Percentiles rank a stretch among this genome's conserved stretches.
Evolutionary conservation across 2,113 vertebrate genomes (phyloP).

Genomic region (Centropus unirufus): DNA sequence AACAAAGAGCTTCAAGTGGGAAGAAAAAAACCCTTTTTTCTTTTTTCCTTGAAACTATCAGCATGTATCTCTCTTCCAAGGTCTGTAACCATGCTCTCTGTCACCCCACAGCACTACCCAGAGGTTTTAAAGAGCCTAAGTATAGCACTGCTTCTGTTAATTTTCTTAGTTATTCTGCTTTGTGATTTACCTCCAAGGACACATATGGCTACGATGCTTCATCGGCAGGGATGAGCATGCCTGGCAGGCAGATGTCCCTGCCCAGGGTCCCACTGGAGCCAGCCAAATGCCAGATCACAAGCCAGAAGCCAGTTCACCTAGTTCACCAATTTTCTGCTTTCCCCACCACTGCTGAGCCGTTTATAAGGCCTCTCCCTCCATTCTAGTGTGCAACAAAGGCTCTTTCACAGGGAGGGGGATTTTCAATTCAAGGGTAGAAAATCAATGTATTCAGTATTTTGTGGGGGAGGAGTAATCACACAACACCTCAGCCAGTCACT

Average conservation of each 20-base stretch:
- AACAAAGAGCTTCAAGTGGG: background rate
- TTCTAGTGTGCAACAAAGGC: slow-evolving; percentile 10
- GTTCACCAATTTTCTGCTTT: background rate
- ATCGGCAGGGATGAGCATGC: background rate
- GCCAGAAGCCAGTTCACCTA: background rate
- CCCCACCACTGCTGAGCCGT: background rate
- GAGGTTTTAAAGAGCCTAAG: background rate
- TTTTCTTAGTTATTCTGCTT: background rate
- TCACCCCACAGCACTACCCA: background rate
- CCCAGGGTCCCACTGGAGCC: accelerated
- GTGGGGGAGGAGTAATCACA: background rate
- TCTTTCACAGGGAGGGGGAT: slow-evolving; percentile 20
- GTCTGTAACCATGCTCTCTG: background rate
- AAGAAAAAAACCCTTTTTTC: background rate
- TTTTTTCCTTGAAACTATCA: background rate
- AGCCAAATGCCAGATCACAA: background rate
- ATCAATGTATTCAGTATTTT: background rate
- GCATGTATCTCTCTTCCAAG: background rate
- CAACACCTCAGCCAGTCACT: background rate
- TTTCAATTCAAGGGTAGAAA: slow-evolving; percentile 62
- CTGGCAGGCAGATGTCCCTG: accelerated
- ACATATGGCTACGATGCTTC: accelerated
- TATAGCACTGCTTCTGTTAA: background rate
- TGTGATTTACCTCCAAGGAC: accelerated
- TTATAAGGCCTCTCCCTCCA: background rate